Conservation (phyloP, 2,888 invertebrate genomes). For the Parnassius smintheus region DNA sequence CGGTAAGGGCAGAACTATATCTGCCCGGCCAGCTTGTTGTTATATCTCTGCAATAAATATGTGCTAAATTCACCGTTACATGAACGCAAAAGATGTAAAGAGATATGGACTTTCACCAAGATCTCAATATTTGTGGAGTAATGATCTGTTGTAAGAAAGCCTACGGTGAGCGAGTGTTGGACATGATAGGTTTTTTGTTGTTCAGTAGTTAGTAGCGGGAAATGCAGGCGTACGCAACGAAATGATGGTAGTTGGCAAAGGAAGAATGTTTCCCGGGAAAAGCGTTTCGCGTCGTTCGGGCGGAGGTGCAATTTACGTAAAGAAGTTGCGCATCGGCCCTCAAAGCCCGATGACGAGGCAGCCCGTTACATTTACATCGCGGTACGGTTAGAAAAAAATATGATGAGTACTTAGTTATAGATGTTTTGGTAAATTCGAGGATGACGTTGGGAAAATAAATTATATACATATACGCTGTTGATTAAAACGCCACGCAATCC, state of each 20-base stretch:
- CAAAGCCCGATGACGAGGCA: constrained; percentile 40
- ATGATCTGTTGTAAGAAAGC: constrained; percentile 39
- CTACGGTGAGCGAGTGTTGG: constrained; percentile 33
- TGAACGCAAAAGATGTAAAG: constrained; percentile 16
- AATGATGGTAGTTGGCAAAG: constrained; percentile 21
- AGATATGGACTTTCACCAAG: constrained; percentile 46
- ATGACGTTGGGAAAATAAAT: no score
- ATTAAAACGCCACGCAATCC: no score
- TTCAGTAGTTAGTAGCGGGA: constrained; percentile 20
- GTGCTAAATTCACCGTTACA: constrained; percentile 12
- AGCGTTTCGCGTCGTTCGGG: constrained; percentile 31
- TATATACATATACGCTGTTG: no score
- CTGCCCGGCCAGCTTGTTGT: no score
- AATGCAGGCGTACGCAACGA: constrained; percentile 23
- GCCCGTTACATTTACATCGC: constrained; percentile 62
- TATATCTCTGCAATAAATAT: background rate
- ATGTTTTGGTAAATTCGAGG: no score
- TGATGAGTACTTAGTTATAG: no score
- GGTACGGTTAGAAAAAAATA: constrained; percentile 36
- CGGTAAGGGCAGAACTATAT: no score
- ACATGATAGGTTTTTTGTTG: constrained; percentile 24
- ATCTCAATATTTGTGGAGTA: constrained; percentile 50
- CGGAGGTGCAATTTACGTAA: constrained; percentile 40
- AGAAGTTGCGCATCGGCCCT: constrained; percentile 34
- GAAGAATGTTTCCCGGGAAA: constrained; percentile 30